phyloP scores from a whole-genome alignment of 1,140 invertebrate species.

The Helicoverpa zea region DNA sequence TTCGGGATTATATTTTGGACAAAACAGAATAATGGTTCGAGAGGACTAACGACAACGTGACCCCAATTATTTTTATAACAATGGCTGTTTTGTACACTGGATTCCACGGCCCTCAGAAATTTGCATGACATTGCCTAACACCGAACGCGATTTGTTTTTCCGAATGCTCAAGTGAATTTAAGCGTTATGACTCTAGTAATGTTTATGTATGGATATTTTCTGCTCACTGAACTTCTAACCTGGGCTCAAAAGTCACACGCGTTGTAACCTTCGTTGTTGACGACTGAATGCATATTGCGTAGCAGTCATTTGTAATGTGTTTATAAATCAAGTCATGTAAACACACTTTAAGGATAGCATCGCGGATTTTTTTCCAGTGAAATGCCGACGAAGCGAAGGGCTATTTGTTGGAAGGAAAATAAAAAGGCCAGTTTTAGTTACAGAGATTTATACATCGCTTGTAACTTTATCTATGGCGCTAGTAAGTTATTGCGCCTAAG shows the following conservation, averaged over 20 bases:
- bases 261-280: background rate
- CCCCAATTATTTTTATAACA: conserved; percentile 83
- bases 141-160: conserved; percentile 75
- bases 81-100: conserved; percentile 72
- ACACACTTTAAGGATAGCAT: background rate
- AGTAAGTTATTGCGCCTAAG: conserved; percentile 33
- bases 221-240: conserved; percentile 31
- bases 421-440: conserved; percentile 17
- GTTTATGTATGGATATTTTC: conserved; percentile 69
- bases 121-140: conserved; percentile 80
- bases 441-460: conserved; percentile 37
- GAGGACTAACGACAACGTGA: conserved; percentile 68
- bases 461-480: conserved; percentile 38
- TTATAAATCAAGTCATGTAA: too few species aligned
- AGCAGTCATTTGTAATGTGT: too few species aligned
- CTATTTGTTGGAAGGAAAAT: conserved; percentile 23
- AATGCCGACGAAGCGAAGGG: background rate
- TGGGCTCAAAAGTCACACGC: background rate
- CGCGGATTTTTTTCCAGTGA: background rate
- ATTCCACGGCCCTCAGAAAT: conserved; percentile 71
- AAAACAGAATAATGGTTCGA: conserved; percentile 61
- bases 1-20: conserved; percentile 56
- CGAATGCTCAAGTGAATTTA: conserved; percentile 66
- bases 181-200: conserved; percentile 60
- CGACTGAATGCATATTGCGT: background rate